Evolutionary conservation across 2,113 vertebrate species (phyloP), one percentile per base, ranked within the genome.

Genomic region (Trematocara zebra): DNA sequence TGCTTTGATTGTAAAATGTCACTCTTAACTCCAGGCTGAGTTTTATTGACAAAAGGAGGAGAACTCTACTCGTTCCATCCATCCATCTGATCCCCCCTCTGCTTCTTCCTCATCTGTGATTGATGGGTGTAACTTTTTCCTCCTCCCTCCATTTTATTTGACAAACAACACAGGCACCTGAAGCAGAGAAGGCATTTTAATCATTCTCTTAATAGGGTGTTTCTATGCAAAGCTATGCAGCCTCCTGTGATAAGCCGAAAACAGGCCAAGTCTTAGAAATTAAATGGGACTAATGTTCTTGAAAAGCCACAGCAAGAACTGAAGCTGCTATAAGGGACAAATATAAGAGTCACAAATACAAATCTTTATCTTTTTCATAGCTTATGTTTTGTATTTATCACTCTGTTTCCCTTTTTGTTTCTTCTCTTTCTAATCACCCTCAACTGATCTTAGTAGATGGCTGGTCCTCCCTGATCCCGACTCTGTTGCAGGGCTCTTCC

Each of bases 151-250:
- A 87, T 95, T 96, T 96, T 94, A 96, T 95, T 96, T 97, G 96
- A 97, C 95, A 97, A 96, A 97, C 94, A 95, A 93, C 95, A 88
- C 92, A 92, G 94, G 89, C 95, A 96, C 95, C 96, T 94, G 90
- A 96, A 96, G 94, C 92, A n/a, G 89, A 94, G 91, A 89, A 95
- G 93, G 93, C 92, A 93, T 96, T 96, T 96, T 97, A 96, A 97
- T 97, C 96, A 96, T 96, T 95, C 92, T 91, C 94, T 95, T 96
- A 96, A 96, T 96, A 96, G 94, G 95, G 89, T 94, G 92, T 94
- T 96, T 96, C 94, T 95, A 96, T 96, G 95, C 95, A 96, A 95
- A 96, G 94, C 95, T 96, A 95, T 94, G 94, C 94, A 87, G 94
- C 84, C 83, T 90, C 83, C 80, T 89, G 90, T 88, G 94, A 96